Conservation (phyloP, 2,888 invertebrate species). For the Punctoribates punctum region DNA sequence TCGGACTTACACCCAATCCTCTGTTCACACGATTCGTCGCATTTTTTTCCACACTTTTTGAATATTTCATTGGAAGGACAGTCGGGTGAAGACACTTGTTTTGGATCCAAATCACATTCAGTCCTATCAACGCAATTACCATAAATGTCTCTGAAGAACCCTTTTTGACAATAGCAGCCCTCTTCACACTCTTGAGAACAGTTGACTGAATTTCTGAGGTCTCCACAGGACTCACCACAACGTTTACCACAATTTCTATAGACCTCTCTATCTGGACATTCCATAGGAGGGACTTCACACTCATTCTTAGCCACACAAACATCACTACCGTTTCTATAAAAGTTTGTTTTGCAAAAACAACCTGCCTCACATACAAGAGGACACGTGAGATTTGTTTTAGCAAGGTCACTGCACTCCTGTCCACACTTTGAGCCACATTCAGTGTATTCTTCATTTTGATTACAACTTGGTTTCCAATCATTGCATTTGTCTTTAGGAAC, state of each 20-base stretch:
- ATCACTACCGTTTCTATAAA: not conserved
- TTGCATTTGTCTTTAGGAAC: not conserved
- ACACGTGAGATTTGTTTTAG: not conserved
- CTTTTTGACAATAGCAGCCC: constrained; percentile 4
- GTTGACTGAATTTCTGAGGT: not conserved
- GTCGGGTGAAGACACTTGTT: not conserved
- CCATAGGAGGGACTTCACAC: not conserved
- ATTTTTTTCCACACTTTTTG: not conserved
- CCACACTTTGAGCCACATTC: not conserved
- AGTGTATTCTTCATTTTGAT: not conserved
- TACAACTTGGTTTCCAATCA: not conserved
- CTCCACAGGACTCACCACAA: constrained; percentile 1
- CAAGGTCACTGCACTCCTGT: not conserved
- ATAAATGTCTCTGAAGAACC: not conserved
- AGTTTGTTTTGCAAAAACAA: not conserved
- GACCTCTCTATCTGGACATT: not conserved
- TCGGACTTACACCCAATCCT: not conserved
- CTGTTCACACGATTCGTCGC: not conserved
- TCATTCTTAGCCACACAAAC: not conserved
- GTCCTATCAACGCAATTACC: not conserved
- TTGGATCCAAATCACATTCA: not conserved
- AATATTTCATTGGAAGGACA: not conserved
- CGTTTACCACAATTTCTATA: not conserved
- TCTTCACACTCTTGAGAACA: not conserved
- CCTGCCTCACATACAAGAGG: not conserved